phyloP scores from a whole-genome alignment of 2,888 invertebrate genomes.

The Diloba caeruleocephala region DNA sequence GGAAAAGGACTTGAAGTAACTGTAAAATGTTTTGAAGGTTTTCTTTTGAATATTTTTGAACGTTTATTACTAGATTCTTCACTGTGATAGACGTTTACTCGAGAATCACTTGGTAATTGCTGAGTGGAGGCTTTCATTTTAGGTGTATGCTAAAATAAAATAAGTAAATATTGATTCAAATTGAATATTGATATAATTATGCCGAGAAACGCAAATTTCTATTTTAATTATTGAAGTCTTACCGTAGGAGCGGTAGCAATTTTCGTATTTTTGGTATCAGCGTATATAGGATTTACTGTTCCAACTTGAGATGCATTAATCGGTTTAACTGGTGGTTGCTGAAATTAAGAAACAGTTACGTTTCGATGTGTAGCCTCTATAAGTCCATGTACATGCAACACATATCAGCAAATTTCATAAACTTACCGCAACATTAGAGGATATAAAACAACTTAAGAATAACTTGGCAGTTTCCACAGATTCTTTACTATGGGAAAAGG shows the following conservation, averaged over 20 bases:
- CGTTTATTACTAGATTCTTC: constrained; percentile 27
- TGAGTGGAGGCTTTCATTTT: constrained; percentile 16
- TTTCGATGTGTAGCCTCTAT: too few relatives aligned
- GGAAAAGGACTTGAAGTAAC: constrained; percentile 7
- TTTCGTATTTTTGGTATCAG: constrained; percentile 7
- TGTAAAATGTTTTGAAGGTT: constrained; percentile 22
- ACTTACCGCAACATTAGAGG: constrained; percentile 50
- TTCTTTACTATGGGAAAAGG: constrained; percentile 31
- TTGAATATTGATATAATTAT: too few relatives aligned
- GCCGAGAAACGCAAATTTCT: too few relatives aligned
- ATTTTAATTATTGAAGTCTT: neutral
- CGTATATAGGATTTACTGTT: constrained; percentile 16
- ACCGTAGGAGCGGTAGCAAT: constrained; percentile 4
- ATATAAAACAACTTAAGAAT: constrained; percentile 57
- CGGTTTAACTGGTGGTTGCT: constrained; percentile 10
- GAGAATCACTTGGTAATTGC: constrained; percentile 10
- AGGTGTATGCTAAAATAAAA: constrained; percentile 21
- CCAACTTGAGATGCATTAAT: constrained; percentile 10
- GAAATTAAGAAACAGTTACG: neutral
- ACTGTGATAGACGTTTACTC: neutral
- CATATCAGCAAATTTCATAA: neutral
- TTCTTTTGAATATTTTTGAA: constrained; percentile 31
- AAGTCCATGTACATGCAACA: neutral
- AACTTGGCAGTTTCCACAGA: constrained; percentile 55
- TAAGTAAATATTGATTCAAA: neutral